A percentile compares a stretch with the other conserved stretches of the same genome.
Conservation (phyloP, 2,797 vertebrate genomes). For the Vultur gryphus region DNA sequence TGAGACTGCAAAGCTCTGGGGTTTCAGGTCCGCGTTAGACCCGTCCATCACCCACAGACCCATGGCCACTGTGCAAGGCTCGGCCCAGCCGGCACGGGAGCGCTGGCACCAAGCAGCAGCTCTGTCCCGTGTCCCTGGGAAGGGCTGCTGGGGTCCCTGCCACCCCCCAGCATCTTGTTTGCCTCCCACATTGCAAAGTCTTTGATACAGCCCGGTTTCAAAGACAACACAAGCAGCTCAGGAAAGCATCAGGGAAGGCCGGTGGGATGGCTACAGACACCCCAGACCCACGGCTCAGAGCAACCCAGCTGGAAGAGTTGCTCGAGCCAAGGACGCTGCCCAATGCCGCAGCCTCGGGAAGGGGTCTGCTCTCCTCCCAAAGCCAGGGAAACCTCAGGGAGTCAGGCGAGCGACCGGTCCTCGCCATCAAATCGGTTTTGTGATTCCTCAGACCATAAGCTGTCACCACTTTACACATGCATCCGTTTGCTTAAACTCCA, state of each 20-base stretch:
- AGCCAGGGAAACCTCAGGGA: not conserved
- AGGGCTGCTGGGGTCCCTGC: not conserved
- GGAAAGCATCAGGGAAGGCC: accelerated
- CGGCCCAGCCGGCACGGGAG: accelerated
- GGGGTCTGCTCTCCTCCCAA: not conserved
- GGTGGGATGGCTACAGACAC: accelerated
- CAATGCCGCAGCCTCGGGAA: accelerated
- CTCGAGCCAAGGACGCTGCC: not conserved
- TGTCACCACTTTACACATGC: accelerated
- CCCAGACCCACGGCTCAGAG: accelerated
- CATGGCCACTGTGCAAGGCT: accelerated
- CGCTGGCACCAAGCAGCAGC: accelerated
- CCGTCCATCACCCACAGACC: not conserved
- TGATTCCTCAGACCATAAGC: not conserved
- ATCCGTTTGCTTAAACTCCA: not conserved
- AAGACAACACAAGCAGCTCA: not conserved
- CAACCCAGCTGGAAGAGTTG: not conserved
- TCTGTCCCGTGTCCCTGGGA: accelerated
- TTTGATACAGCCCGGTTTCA: not conserved
- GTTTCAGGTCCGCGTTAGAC: accelerated
- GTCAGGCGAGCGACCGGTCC: not conserved
- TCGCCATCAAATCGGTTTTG: not conserved
- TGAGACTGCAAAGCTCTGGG: accelerated
- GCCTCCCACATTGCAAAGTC: not conserved
- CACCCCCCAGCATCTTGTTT: not conserved